Conservation (phyloP, 2,797 vertebrate genomes). For the Esox masquinongy region DNA sequence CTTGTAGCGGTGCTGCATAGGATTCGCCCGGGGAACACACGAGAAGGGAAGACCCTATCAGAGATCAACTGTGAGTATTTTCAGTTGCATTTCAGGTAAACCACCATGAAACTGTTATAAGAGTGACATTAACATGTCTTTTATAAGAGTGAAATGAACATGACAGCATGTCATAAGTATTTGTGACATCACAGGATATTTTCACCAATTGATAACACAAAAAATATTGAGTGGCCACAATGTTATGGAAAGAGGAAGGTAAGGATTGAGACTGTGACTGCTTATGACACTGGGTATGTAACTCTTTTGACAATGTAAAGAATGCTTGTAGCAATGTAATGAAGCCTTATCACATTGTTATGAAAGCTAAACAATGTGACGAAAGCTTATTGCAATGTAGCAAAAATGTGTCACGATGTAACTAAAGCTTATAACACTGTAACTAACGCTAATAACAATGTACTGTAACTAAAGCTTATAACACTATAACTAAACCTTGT, state of each 20-base stretch:
- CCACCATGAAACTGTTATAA: background rate
- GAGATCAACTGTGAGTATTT: conserved; percentile 86
- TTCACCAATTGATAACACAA: no score
- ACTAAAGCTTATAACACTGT: no score
- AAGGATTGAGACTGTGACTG: background rate
- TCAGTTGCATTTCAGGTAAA: background rate
- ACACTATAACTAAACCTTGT: background rate
- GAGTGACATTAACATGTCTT: background rate
- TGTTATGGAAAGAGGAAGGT: background rate
- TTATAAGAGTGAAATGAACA: background rate
- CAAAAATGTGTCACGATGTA: no score
- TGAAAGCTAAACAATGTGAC: no score
- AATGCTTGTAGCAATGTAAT: no score
- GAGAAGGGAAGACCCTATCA: conserved; percentile 86
- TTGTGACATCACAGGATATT: background rate
- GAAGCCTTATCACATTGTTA: no score
- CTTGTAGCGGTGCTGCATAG: conserved; percentile 81
- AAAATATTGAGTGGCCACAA: background rate
- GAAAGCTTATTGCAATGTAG: no score
- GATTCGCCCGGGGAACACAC: conserved; percentile 82
- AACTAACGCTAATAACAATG: background rate
- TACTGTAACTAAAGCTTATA: background rate
- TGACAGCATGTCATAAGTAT: background rate
- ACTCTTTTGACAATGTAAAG: no score
- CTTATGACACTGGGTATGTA: background rate